Conservation (phyloP, 2,113 vertebrate genomes). For the Rhinoderma darwinii region DNA sequence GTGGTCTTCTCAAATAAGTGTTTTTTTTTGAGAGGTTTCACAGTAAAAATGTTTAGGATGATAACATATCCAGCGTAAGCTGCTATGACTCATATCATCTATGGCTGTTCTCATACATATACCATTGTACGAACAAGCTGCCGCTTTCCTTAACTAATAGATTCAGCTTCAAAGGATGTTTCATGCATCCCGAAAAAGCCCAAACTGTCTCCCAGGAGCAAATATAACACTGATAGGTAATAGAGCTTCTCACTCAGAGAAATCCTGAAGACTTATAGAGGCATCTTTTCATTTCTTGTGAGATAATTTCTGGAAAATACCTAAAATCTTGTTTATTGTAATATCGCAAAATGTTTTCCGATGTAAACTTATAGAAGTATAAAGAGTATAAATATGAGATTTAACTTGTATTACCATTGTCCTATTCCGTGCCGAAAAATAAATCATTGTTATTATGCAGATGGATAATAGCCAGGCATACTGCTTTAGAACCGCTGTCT, state of each 20-base stretch:
- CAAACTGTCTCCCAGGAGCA: slow-evolving; percentile 58
- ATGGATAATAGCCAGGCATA: background rate
- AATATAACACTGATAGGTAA: slow-evolving; percentile 68
- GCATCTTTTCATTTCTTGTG: background rate
- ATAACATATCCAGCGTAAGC: background rate
- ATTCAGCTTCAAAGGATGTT: slow-evolving; percentile 65
- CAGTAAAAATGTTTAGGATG: background rate
- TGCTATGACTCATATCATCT: slow-evolving; percentile 31
- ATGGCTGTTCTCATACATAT: slow-evolving; percentile 46
- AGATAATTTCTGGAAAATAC: background rate
- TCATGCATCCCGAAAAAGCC: slow-evolving; percentile 65
- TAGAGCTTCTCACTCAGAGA: slow-evolving; percentile 32
- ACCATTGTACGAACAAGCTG: slow-evolving; percentile 19
- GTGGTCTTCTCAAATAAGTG: too few species aligned
- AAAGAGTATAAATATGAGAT: background rate
- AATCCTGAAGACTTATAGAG: background rate
- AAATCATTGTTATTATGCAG: slow-evolving; percentile 53
- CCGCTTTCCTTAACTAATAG: slow-evolving; percentile 62
- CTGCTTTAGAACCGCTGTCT: background rate
- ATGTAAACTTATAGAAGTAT: background rate
- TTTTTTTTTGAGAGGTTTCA: too few species aligned
- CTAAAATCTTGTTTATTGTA: background rate
- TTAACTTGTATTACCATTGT: background rate
- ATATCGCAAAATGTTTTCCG: background rate
- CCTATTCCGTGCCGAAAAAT: background rate